These are phyloP conservation scores for Allobates femoralis DNA, from an alignment of 2,797 vertebrate species.

Conservation along the genomic window DNA sequence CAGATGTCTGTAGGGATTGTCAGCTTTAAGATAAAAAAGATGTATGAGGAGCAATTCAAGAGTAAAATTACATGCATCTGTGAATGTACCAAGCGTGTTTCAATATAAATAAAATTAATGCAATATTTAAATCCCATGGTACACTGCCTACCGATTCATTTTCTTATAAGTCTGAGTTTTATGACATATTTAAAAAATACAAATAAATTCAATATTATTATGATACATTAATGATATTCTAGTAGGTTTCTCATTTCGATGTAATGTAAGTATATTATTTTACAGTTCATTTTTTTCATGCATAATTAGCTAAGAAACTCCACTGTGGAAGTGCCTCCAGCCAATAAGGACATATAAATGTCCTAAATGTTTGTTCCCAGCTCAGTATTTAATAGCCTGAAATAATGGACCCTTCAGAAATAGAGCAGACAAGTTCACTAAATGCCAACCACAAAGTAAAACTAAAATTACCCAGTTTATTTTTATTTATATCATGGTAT, in stretches of 20 bases:
- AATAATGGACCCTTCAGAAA: slow-evolving; percentile 49
- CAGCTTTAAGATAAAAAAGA: slow-evolving; percentile 47
- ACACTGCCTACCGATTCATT: not conserved
- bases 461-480: slow-evolving; percentile 11
- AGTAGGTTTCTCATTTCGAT: not conserved
- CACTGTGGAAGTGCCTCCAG: slow-evolving; percentile 42
- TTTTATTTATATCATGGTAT: not conserved
- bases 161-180: not conserved
- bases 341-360: slow-evolving; percentile 58
- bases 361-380: slow-evolving; percentile 48
- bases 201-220: not conserved
- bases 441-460: slow-evolving; percentile 52
- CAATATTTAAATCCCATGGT: slow-evolving; percentile 28
- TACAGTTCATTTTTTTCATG: slow-evolving; percentile 45
- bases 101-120: slow-evolving; percentile 33
- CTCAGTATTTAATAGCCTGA: slow-evolving; percentile 53
- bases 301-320: slow-evolving; percentile 50
- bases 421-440: slow-evolving; percentile 15
- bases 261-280: slow-evolving; percentile 10
- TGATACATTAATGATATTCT: not conserved
- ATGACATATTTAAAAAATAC: not conserved
- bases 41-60: slow-evolving; percentile 34
- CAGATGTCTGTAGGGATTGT: slow-evolving; percentile 53
- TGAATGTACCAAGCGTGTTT: slow-evolving; percentile 26
- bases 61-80: slow-evolving; percentile 46